Conservation (phyloP, 2,888 invertebrate species). For the Monopis laevigella region DNA sequence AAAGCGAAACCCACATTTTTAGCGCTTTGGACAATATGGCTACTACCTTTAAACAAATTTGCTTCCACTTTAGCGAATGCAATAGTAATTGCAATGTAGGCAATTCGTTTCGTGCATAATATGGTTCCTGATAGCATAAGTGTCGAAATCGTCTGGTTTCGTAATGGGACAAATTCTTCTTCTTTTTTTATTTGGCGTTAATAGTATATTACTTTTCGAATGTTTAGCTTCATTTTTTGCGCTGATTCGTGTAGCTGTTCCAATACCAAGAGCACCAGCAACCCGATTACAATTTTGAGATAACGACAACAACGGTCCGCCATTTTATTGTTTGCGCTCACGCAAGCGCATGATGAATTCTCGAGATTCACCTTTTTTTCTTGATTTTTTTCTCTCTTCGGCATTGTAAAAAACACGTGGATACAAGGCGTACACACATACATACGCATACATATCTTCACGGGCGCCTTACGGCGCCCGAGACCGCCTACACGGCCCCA, state of each 20-base stretch:
- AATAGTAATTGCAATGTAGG: constrained; percentile 11
- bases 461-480: too few relatives aligned
- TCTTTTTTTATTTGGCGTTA: constrained; percentile 14
- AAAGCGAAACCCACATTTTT: too few relatives aligned
- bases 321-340: constrained; percentile 20
- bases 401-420: too few relatives aligned
- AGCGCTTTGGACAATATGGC: constrained; percentile 12
- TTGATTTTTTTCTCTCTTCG: too few relatives aligned
- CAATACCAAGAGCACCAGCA: constrained; percentile 21
- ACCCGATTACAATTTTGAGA: constrained; percentile 18
- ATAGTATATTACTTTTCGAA: constrained; percentile 11
- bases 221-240: constrained; percentile 18
- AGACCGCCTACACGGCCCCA: too few relatives aligned
- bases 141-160: background rate
- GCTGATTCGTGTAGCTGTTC: constrained; percentile 18
- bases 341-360: too few relatives aligned
- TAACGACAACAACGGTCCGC: constrained; percentile 21
- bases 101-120: constrained; percentile 4
- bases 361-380: too few relatives aligned
- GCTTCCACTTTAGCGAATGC: constrained; percentile 4
- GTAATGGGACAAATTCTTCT: background rate
- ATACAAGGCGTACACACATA: too few relatives aligned
- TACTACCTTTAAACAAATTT: constrained; percentile 12
- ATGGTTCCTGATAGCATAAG: background rate
- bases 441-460: too few relatives aligned